Evolutionary conservation across 1,140 invertebrate genomes (phyloP), one percentile per base, ranked within the genome.

Genomic region (Linepithema humile): DNA sequence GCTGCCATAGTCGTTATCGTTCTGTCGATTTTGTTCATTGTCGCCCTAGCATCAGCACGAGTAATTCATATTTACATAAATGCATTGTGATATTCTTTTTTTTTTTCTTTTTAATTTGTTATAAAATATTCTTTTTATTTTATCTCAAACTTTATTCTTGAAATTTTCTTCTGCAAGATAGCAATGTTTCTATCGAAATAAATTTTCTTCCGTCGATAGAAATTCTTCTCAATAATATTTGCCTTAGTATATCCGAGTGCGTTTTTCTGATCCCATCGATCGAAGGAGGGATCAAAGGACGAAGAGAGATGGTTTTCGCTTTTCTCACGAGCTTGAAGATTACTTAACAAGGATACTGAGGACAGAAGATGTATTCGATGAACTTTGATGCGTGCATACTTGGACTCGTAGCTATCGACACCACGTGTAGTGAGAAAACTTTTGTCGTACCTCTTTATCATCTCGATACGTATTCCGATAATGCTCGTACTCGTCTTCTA

Each of bases 211-310:
- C 38, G n/a, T 32, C 65, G 32, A 78, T 78, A 57, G 64, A 86
- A 72, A 78, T 83, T 74, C 69, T 65, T 64, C 43, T 57, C 35
- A 78, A 84, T 84, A 86, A 86, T 74, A 74, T 26, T n/a, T 29
- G 64, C 26, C 32, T 59, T 59, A 48, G 1, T 45, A 20, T 45
- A 45, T 69, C 65, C 50, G 50, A 84, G 45, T 48, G 82, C 20
- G 26, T 62, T 53, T 38, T 62, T 40, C 10, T n/a, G 29, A 43
- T 9, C 53, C 59, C 57, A 15, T 75, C 26, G 60, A 85, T 85
- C 74, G 85, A 40, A 23, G 10, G 45, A 65, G 67, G 67, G 32
- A 65, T 72, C 59, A 57, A 80, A 73, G 50, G 35, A 48, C 45
- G 26, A 32, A 32, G 57, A 53, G 59, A 67, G 67, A 80, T 85